A percentile compares a stretch with the other conserved stretches of the same genome.
These are phyloP conservation scores for Alauda arvensis DNA, from an alignment of 2,797 vertebrate species.

Conservation along the genomic window DNA sequence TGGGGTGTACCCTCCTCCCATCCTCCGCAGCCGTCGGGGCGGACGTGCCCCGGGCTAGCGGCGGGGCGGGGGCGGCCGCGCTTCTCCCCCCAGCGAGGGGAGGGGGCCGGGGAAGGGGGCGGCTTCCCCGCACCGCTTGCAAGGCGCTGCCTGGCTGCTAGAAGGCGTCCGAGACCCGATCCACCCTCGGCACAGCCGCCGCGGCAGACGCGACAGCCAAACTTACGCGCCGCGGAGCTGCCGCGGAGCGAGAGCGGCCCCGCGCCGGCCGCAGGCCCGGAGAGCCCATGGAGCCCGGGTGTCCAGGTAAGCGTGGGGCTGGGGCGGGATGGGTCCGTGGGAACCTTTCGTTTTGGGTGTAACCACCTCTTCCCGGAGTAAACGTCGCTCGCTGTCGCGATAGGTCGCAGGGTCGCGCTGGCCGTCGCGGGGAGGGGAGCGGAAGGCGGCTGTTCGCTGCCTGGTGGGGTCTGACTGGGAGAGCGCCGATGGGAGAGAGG, in stretches of 20 bases:
- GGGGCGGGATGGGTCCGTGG: accelerated
- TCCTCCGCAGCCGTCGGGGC: background rate
- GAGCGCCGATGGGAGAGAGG: background rate
- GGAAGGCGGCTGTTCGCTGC: background rate
- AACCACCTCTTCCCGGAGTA: background rate
- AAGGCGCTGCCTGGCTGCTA: conserved; percentile 65
- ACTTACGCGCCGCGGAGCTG: background rate
- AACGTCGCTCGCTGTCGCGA: background rate
- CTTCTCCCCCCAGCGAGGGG: background rate
- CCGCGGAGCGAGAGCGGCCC: background rate
- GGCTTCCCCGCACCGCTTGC: conserved; percentile 37
- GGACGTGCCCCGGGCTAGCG: background rate
- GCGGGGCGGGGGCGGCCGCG: background rate
- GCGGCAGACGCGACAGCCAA: conserved; percentile 14
- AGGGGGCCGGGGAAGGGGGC: conserved; percentile 23
- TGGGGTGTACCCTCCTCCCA: background rate
- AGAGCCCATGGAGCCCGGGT: background rate
- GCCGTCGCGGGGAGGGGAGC: background rate
- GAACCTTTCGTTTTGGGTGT: background rate
- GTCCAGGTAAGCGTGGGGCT: background rate
- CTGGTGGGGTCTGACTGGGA: background rate
- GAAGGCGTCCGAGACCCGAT: conserved; percentile 41
- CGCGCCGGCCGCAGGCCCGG: background rate
- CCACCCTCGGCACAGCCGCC: conserved; percentile 16
- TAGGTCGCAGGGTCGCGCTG: conserved; percentile 33